Evolutionary conservation across 2,113 vertebrate species (phyloP), one percentile per base, ranked within the genome.

Genomic region (Cyanistes caeruleus): DNA sequence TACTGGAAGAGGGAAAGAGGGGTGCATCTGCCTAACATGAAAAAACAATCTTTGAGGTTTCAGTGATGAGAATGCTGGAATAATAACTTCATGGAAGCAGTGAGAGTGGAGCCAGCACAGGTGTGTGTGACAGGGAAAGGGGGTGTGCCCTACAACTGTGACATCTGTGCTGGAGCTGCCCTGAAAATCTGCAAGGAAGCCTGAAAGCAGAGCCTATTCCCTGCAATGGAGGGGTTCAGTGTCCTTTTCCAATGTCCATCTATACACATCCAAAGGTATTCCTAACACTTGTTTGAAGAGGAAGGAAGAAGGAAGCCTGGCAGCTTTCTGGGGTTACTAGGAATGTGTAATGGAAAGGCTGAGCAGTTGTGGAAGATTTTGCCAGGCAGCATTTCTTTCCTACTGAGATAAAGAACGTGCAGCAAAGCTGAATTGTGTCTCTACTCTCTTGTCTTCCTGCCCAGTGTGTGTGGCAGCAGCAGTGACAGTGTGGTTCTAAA

Each of bases 141-240:
- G 7, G 11, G 1, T 74, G 11, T 35, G n/a, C 24, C 16, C 43
- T 10, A 5, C 31, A 43, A 5, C 25, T 51, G 31, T 24, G n/a
- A 11, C 25, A 4, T 16, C 43, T 72, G 7, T 64, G 25, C 39
- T 55, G 53, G 35, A 60, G 44, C 23, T 77, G 43, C 48, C 3
- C 5, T 46, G 35, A 12, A 49, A 91, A 31, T 21, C 9, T 4
- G 7, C 11, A 18, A 49, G 59, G 55, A 60, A n/a, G 7, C 23
- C 72, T 73, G 59, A 60, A 53, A 80, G 41, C 73, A 68, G 51
- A 70, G 39, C 27, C 43, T 2, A 0, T 59, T 48, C 56, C 49
- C n/a, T 56, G 12, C 33, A 11, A 11, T 3, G 13, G 0, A 25
- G 20, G 19, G 5, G 6, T 10, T 17, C 20, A 8, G 1, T 2